These are phyloP conservation scores for Silurus aristotelis DNA, from an alignment of 2,797 vertebrate species.

Conservation along the genomic window DNA sequence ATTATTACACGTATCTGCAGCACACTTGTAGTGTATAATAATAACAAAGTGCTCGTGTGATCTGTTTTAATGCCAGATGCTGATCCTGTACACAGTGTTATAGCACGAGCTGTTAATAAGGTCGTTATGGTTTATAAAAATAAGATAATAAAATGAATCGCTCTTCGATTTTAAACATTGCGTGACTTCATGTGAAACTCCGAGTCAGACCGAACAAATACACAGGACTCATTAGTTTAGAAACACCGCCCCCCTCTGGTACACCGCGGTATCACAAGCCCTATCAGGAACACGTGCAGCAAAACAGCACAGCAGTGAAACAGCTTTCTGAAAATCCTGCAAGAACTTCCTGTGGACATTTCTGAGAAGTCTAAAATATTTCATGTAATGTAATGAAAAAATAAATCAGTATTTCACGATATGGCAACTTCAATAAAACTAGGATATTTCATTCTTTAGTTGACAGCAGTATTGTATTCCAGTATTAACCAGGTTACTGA, in stretches of 20 bases:
- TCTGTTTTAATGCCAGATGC: background rate
- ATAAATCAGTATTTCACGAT: background rate
- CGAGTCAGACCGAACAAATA: background rate
- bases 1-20: too few species aligned
- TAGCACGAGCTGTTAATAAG: background rate
- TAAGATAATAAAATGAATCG: background rate
- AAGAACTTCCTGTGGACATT: background rate
- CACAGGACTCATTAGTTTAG: background rate
- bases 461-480: background rate
- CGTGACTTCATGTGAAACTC: background rate
- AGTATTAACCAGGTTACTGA: background rate
- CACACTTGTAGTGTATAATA: background rate
- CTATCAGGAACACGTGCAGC: background rate
- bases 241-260: slow-evolving; percentile 13
- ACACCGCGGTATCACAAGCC: background rate
- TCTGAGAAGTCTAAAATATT: background rate
- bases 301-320: background rate
- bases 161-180: background rate
- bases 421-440: background rate
- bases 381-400: background rate
- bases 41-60: background rate
- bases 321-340: background rate
- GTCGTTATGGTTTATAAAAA: background rate
- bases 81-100: background rate
- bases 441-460: background rate